Conservation (phyloP, 2,888 invertebrate genomes). For the Strigamia maritima region DNA sequence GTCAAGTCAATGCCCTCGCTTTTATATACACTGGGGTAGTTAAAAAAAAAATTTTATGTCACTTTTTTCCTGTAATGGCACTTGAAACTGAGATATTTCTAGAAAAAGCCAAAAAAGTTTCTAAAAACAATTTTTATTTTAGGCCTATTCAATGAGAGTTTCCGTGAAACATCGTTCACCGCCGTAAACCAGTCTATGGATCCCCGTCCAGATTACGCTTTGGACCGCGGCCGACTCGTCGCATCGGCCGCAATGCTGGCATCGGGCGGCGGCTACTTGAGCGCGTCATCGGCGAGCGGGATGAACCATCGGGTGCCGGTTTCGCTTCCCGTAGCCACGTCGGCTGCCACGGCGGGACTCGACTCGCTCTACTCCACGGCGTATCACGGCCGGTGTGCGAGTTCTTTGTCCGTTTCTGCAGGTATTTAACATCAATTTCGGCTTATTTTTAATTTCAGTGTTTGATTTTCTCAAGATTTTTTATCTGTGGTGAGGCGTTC, state of each 20-base stretch:
- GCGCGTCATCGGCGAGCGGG: neutral
- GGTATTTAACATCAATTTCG: neutral
- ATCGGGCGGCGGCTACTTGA: neutral
- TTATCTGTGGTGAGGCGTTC: neutral
- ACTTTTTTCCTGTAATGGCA: neutral
- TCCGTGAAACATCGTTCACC: conserved; percentile 7
- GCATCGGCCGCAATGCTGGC: neutral
- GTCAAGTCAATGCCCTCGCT: conserved; percentile 25
- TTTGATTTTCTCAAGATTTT: neutral
- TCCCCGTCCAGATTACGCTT: conserved; percentile 1
- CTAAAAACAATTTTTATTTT: neutral
- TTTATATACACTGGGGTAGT: neutral
- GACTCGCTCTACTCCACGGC: conserved; percentile 23
- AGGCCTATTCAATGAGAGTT: neutral
- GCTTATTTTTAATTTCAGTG: neutral
- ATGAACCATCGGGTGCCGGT: neutral
- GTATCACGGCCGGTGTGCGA: neutral
- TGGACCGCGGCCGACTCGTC: conserved; percentile 12
- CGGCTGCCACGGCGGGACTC: conserved; percentile 1
- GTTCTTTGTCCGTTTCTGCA: conserved; percentile 7
- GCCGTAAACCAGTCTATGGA: neutral
- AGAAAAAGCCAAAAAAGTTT: neutral
- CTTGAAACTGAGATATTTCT: neutral
- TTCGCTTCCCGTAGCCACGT: neutral
- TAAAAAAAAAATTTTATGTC: conserved; percentile 20